phyloP scores from a whole-genome alignment of 2,797 vertebrate species.

The Acanthornis magna region DNA sequence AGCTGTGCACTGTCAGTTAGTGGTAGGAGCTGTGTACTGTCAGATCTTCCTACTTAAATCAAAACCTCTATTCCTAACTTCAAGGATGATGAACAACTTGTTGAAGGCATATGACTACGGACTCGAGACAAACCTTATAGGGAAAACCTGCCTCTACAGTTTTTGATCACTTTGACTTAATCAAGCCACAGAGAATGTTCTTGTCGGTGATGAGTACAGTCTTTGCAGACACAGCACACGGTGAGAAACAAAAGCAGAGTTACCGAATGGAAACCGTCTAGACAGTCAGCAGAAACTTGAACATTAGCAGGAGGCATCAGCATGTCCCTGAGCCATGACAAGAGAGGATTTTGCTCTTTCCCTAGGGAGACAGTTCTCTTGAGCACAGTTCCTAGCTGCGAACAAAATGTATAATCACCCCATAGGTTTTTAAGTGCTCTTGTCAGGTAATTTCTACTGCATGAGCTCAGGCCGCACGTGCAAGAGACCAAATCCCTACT shows the following conservation, averaged over 20 bases:
- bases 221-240: slow-evolving; percentile 17
- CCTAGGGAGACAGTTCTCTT: background rate
- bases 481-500: background rate
- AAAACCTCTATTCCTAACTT: background rate
- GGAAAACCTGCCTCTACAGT: background rate
- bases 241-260: slow-evolving; percentile 11
- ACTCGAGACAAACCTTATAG: background rate
- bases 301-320: slow-evolving; percentile 32
- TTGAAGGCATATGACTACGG: background rate
- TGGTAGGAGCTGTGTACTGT: background rate
- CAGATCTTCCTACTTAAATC: background rate
- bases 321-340: background rate
- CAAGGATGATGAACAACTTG: background rate
- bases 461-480: background rate
- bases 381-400: background rate
- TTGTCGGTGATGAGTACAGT: background rate
- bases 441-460: background rate
- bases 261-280: background rate
- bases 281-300: slow-evolving; percentile 52
- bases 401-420: background rate
- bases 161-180: slow-evolving; percentile 28
- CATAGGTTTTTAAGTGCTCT: background rate
- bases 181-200: slow-evolving; percentile 5
- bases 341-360: background rate
- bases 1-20: background rate